Base-by-base conservation (phyloP, 2,797 vertebrate species). In the Helostoma temminkii region DNA sequence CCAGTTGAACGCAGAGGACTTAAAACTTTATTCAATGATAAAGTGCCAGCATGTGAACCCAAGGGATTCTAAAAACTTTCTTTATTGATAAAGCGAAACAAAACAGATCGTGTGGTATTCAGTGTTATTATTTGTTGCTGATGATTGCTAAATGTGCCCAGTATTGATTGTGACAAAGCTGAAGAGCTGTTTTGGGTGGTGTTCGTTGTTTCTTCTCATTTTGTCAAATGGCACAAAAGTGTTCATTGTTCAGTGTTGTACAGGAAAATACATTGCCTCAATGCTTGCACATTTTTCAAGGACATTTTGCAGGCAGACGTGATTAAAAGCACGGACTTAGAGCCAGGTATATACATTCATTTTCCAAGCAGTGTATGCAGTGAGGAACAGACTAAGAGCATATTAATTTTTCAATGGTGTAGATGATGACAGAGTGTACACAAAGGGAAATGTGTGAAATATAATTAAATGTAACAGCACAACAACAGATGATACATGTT, bases 141-240 rank as follows among this genome's bases (percentile, higher is more conserved):
- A 39, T 67, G 39, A 47, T 78, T 52, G 50, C n/a, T 60, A 64
- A 57, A 70, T 60, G 60, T 50, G 25, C 9, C 24, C 37, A 3
- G 39, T 28, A 30, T 6, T 43, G 22, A 63, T 52, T 57, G 58
- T 10, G 41, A 36, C 24, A 34, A 28, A 3, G 25, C 53, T 36
- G 19, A 24, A 36, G 9, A 32, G 21, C 48, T 34, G 19, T 66
- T 62, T 25, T 52, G 26, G n/a, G 11, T 18, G 25, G 12, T 21
- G 30, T 45, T 54, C 0, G 45, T 59, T 50, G n/a, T 48, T 77
- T 76, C 28, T 60, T 74, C 62, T 54, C 6, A 41, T 24, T 47
- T 48, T 65, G 67, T 72, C 15, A 36, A 62, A 68, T 18, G n/a
- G 39, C 62, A 76, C 56, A 74, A 56, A 58, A 74, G 62, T 12